These are phyloP conservation scores for Dufourea novaeangliae DNA, from an alignment of 1,140 invertebrate genomes.

Conservation along the genomic window DNA sequence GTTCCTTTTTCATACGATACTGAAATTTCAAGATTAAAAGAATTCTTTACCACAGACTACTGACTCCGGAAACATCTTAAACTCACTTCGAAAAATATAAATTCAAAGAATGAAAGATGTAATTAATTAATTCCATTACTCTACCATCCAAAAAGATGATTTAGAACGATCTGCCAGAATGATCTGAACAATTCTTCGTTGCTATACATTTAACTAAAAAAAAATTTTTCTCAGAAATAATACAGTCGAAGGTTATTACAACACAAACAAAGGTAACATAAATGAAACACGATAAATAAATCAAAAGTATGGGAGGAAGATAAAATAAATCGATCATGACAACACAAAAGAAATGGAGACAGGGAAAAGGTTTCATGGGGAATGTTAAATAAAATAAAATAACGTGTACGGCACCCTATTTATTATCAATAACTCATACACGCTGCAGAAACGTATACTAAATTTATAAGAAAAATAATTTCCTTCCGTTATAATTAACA, in stretches of 20 bases:
- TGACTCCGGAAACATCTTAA: not conserved
- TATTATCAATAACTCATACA: constrained; percentile 59
- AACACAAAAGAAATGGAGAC: constrained; percentile 2
- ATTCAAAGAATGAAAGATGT: not conserved
- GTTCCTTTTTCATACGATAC: too few species aligned
- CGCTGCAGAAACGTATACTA: constrained; percentile 10
- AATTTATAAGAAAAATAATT: not conserved
- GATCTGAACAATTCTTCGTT: not conserved
- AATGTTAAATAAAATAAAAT: constrained; percentile 62
- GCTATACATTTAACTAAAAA: too few species aligned
- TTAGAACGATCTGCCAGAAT: not conserved
- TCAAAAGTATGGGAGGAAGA: not conserved
- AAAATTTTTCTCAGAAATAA: not conserved
- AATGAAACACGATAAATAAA: not conserved
- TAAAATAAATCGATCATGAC: not conserved
- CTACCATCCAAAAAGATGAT: not conserved
- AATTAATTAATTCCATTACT: not conserved
- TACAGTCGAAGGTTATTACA: not conserved
- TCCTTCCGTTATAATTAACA: not conserved
- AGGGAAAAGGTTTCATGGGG: not conserved
- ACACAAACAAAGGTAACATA: not conserved
- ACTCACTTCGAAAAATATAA: not conserved
- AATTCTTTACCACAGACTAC: not conserved
- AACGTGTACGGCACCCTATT: constrained; percentile 70
- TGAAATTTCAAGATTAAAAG: not conserved